Conservation (phyloP, 2,113 vertebrate species). For the Tylochromis polylepis region DNA sequence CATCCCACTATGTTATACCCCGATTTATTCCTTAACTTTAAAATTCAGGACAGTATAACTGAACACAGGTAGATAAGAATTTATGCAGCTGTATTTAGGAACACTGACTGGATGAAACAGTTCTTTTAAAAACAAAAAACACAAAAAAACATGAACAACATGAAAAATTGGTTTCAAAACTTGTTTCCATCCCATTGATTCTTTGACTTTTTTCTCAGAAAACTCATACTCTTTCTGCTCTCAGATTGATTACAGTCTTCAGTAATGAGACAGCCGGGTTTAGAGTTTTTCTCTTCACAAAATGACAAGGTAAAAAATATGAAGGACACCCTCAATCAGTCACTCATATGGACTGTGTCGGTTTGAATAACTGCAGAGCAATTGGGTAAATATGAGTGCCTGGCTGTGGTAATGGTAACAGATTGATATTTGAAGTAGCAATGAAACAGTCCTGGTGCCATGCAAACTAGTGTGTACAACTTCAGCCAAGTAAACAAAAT, state of each 20-base stretch:
- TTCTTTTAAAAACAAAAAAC: not conserved
- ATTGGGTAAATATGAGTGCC: constrained; percentile 18
- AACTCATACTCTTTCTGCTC: not conserved
- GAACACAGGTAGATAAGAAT: not conserved
- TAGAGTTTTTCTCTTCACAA: constrained; percentile 23
- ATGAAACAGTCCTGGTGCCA: not conserved
- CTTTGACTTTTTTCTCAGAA: not conserved
- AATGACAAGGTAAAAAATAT: constrained; percentile 25
- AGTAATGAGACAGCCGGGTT: constrained; percentile 23
- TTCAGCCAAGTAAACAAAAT: not conserved
- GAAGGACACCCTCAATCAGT: constrained; percentile 28
- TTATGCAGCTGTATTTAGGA: not conserved
- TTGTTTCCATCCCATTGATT: constrained; percentile 25
- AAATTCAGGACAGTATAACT: not conserved
- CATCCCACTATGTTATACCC: not conserved
- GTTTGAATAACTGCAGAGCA: constrained; percentile 31
- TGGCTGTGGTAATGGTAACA: constrained; percentile 14
- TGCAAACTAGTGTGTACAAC: not conserved
- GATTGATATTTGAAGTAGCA: constrained; percentile 28
- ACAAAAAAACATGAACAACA: not conserved
- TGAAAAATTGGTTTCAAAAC: not conserved
- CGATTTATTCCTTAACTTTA: not conserved
- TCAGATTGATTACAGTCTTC: constrained; percentile 39
- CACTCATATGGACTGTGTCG: constrained; percentile 45
- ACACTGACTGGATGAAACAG: not conserved